Evolutionary conservation across 1,140 invertebrate species (phyloP), one percentile per base, ranked within the genome.

Genomic region (Vanessa tameamea): DNA sequence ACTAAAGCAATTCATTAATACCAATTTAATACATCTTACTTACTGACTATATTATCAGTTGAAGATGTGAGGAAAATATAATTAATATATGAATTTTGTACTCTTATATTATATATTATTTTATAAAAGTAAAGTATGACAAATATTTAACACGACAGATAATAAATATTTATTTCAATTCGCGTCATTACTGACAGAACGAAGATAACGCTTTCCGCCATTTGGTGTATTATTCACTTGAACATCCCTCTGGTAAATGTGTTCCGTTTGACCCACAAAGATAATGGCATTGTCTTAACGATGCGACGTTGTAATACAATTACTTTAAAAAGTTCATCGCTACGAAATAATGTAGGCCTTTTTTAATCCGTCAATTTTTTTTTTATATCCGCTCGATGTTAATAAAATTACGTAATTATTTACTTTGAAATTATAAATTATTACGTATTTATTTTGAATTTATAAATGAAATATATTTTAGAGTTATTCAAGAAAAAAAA

Each of bases 281-380:
- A n/a, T 53, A 53, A 53, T 53, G 50, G 14, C 1, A 53, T 53
- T 53, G 50, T 53, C 50, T 53, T 53, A 53, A 53, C 50, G 50
- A 53, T 53, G n/a, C 50, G 50, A 53, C 50, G 50, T 53, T 53
- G 50, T 53, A 53, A 53, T 16, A 53, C 50, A 53, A 53, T 53
- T 53, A 53, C 50, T 53, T 53, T 53, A n/a, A 53, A 53, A 53
- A 53, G 50, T 53, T 53, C 50, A n/a, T 53, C 50, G 15, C 50
- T 15, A 53, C 15, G 50, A n/a, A 53, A 53, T 9, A 53, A n/a
- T 53, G 15, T 16, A n/a, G 13, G 50, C 50, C n/a, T 53, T 53
- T 31, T 53, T 53, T n/a, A 16, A 53, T n/a, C 50, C 50, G 16
- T n/a, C 7, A 53, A 51, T 15, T n/a, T 53, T 53, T 3, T 43